A percentile compares a stretch with the other conserved stretches of the same genome.
These are phyloP conservation scores for Apamea anceps DNA, from an alignment of 2,888 invertebrate genomes.

Conservation along the genomic window DNA sequence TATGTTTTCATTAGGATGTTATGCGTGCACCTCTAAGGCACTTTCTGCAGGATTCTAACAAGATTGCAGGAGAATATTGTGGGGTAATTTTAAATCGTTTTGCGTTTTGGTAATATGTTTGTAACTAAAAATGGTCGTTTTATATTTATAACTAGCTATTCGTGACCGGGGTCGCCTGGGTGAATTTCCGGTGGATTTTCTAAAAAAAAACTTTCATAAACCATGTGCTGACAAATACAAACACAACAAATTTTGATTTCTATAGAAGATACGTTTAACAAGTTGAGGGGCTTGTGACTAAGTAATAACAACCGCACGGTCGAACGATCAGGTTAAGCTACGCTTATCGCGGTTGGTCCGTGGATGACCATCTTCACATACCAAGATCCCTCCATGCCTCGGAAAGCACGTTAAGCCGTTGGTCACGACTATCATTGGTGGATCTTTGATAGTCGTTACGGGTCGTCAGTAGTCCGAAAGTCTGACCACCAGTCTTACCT, in stretches of 20 bases:
- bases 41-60: conserved; percentile 67
- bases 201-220: background rate
- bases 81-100: conserved; percentile 57
- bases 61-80: conserved; percentile 57
- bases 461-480: too few species aligned
- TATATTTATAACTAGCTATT: background rate
- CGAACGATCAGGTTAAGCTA: too few species aligned
- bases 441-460: too few species aligned
- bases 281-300: background rate
- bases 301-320: too few species aligned
- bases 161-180: background rate
- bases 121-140: background rate
- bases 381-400: too few species aligned
- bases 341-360: too few species aligned
- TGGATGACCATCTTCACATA: too few species aligned
- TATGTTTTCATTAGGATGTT: conserved; percentile 86
- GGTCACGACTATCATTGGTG: too few species aligned
- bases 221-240: background rate
- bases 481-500: too few species aligned
- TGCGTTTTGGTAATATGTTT: conserved; percentile 48
- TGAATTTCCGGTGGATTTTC: background rate
- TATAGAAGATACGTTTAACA: background rate
- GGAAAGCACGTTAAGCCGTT: too few species aligned
- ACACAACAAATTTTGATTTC: background rate
- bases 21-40: conserved; percentile 76